Conservation (phyloP, 2,113 vertebrate genomes). For the Hylia prasina region DNA sequence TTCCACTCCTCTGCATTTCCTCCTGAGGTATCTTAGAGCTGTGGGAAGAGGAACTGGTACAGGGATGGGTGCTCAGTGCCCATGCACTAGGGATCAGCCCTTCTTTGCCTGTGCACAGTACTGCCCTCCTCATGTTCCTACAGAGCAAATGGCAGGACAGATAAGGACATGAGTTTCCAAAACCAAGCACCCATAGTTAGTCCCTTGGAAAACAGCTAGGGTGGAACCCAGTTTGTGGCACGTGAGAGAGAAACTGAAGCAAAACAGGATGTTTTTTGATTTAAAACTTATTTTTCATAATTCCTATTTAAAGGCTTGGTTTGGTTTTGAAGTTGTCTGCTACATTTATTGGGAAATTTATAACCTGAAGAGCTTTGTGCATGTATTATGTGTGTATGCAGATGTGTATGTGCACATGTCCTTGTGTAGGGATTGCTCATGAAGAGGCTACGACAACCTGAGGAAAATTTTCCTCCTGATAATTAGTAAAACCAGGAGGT, state of each 20-base stretch:
- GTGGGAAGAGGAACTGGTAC: not conserved
- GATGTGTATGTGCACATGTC: fast-evolving
- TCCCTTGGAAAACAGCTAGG: slow-evolving; percentile 30
- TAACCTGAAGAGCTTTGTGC: not conserved
- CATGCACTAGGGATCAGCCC: not conserved
- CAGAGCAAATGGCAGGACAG: not conserved
- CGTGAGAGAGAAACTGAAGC: not conserved
- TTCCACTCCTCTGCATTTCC: not conserved
- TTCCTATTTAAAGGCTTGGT: not conserved
- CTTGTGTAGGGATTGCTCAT: not conserved
- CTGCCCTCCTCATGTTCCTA: not conserved
- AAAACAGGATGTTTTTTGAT: slow-evolving; percentile 60
- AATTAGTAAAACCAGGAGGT: not conserved
- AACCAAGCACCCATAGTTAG: not conserved
- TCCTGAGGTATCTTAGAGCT: not conserved
- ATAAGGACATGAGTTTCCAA: slow-evolving; percentile 23
- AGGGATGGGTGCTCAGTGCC: not conserved
- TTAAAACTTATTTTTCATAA: slow-evolving; percentile 6
- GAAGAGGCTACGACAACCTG: not conserved
- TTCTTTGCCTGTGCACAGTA: not conserved
- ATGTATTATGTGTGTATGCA: not conserved
- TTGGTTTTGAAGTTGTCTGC: not conserved
- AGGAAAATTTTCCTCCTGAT: not conserved
- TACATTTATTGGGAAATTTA: not conserved
- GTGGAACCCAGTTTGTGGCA: not conserved